Evolutionary conservation across 2,113 vertebrate genomes (phyloP), one percentile per base, ranked within the genome.

Genomic region (Poecile atricapillus): DNA sequence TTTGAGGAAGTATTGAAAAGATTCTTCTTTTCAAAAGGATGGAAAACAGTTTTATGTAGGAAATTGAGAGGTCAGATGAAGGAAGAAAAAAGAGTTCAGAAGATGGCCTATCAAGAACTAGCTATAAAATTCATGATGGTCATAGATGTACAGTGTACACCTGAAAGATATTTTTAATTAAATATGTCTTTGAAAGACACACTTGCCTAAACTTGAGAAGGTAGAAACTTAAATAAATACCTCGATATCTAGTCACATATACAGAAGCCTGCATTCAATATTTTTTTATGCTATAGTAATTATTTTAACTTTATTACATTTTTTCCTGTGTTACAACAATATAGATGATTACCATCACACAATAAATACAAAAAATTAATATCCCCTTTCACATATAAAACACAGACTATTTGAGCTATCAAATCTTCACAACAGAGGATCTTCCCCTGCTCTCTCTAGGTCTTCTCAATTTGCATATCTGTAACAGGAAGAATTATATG

Each of bases 391-490:
- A 33, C 1, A 81, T 11, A 60, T 30, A 55, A 50, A 89, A 64
- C 18, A 83, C 13, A 43, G 56, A 84, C 64, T 4, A 71, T 31
- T 43, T 67, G 41, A 83, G 39, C 68, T 64, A 25, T 81, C 8
- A 87, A 22, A 50, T 11, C 33, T 95, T 84, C 84, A 39, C 10
- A 33, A 31, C 1, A 65, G 35, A 78, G 16, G 23, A 39, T 27
- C 41, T 94, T 89, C n/a, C 8, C 9, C 5, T 81, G 8, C 15
- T 96, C 68, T 78, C 50, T 69, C 70, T 89, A 95, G 15, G 71
- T 95, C 65, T 90, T 85, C 73, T 91, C 93, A 62, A 87, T 84
- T 53, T 90, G 91, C 15, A 83, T 62, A 73, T 87, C 97, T 97
- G 88, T 84, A 87, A 95, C 80, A 90, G 13, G 5, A 94, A 95